Base-by-base conservation (phyloP, 2,888 invertebrate genomes). In the Bembecia ichneumoniformis region DNA sequence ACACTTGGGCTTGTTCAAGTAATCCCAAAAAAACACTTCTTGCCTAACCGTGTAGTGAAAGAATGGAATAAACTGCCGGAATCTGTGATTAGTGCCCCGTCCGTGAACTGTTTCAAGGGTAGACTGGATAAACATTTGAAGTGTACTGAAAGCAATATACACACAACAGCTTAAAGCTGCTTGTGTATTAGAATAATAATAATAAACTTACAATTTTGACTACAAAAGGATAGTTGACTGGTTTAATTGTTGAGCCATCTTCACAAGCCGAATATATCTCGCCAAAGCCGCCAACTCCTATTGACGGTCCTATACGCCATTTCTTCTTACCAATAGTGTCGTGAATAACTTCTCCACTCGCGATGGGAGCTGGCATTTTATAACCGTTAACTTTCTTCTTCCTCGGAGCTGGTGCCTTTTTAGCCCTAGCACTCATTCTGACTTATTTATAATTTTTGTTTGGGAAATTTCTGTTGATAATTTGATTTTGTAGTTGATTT, bases 271-370 rank as follows among this genome's bases (percentile, higher is more conserved):
- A 90, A 75, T 98, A 98, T 62, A 98, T 96, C 74, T 96, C 95
- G 1, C 98, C 98, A 74, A 98, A 98, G 10, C 98, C 98, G 0
- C 98, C 98, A 51, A 92, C 89, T 0, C 97, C 98, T 53, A 98
- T 95, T 0, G 96, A 93, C 11, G 91, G 89, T 0, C 97, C 97
- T 51, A 98, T 88, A 57, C 90, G 90, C 97, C 97, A 98, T 70
- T 92, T 89, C 55, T 92, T 92, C 70, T 96, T 95, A 10, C 83
- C 75, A 35, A 93, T 74, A 40, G 68, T 72, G 77, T 97, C 96
- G 40, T 89, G 89, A 40, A 98, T 82, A 49, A 96, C 78, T 74
- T 94, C 93, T 5, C 96, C 97, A 47, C 79, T 70, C 3, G 93
- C 91, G 57, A 96, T 90, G 13, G 91, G 91, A 56, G 92, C 92